These are phyloP conservation scores for Neomonachus schauinslandi DNA, from an alignment of 2,113 vertebrate genomes.

Conservation along the genomic window DNA sequence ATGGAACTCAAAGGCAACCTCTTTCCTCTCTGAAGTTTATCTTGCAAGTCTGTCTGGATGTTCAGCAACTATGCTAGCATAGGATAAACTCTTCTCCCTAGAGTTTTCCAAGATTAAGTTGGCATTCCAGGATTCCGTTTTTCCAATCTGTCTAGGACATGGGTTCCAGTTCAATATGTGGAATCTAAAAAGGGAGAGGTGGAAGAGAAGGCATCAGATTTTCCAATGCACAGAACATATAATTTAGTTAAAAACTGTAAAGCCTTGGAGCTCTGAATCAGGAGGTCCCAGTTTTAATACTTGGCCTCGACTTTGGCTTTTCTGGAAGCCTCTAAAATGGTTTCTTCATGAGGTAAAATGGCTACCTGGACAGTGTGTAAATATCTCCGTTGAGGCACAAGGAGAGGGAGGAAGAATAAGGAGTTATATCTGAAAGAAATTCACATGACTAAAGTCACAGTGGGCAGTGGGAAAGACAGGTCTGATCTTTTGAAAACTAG, in stretches of 20 bases:
- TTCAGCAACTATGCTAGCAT: background rate
- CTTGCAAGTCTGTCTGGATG: background rate
- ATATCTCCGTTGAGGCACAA: background rate
- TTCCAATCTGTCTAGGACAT: background rate
- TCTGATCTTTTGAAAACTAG: background rate
- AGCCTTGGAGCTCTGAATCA: background rate
- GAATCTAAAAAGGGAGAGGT: background rate
- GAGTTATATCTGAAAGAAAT: background rate
- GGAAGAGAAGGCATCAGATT: background rate
- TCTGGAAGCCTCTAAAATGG: background rate
- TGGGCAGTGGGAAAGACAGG: background rate
- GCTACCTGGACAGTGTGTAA: background rate
- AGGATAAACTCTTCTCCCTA: background rate
- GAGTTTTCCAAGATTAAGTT: too few relatives aligned
- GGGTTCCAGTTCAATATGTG: background rate
- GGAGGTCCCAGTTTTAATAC: background rate
- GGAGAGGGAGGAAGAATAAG: background rate
- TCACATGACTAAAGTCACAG: background rate
- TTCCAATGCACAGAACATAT: background rate
- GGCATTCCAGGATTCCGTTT: background rate
- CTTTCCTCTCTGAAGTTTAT: background rate
- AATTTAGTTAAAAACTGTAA: background rate
- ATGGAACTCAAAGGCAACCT: background rate
- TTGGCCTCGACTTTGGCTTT: background rate
- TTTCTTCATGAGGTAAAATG: background rate